Base-by-base conservation (phyloP, 2,888 invertebrate genomes). In the Synanthedon tipuliformis region DNA sequence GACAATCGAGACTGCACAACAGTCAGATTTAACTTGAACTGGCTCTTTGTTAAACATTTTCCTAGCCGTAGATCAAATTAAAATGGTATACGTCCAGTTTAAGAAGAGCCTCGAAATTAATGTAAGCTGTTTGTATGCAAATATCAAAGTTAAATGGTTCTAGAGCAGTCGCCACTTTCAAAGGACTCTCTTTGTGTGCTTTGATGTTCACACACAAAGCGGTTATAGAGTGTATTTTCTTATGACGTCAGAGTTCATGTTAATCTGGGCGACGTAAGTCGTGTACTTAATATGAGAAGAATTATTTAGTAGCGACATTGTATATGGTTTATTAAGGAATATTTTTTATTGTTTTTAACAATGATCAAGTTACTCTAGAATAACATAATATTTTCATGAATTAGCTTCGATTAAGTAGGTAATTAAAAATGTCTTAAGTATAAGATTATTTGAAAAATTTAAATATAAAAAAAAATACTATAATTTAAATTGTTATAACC, bases 241-340 rank as follows among this genome's bases (percentile, higher is more conserved):
- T 13, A 45, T 15, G 15, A 16, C 10, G 49, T 49, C 23, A 18
- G 4, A 49, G 23, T 13, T 49, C 49, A 18, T 1, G 23, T 16
- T 1, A 12, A 16, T 5, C 49, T 49, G 23, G 23, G 3, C 45
- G 49, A 12, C 11, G 23, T 15, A 3, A 51, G 51, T 48, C 40
- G 45, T 23, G 41, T 27, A 45, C 27, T 48, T 16, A 41, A 12
- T 51, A 23, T 23, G 23, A 4, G 41, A 51, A 34, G 27, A 34
- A 51, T 51, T 51, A 51, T 45, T 51, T 48, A 51, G 51, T 45
- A 40, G 18, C 52, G 45, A 53, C 51, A 40, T 16, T 15, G 41
- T 52, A 16, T 3, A 54, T 41, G 56, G 56, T 53, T 54, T 54
- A 51, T 23, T 49, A 15, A 52, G 52, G 52, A 51, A 45, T 52